Evolutionary conservation across 1,140 invertebrate genomes (phyloP), one percentile per base, ranked within the genome.

Genomic region (Bombus huntii): DNA sequence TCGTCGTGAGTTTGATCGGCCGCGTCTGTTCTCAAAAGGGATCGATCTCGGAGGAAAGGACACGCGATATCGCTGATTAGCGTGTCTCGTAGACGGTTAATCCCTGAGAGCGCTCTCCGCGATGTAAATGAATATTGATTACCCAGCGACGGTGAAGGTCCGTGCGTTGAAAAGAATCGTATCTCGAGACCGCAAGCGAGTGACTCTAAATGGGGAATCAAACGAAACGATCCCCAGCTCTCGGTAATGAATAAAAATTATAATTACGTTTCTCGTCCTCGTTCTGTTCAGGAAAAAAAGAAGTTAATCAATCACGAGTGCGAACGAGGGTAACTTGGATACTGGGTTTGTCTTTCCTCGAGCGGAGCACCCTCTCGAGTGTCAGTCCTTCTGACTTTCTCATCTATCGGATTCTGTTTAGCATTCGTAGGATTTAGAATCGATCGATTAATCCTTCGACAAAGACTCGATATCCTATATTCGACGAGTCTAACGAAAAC

Each of bases 171-270:
- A 89, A 94, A 95, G 93, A 95, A 95, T 95, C 94, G 92, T 95
- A 95, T 95, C 94, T 95, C 88, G 81, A 92, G 92, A 93, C 94
- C 94, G 91, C 94, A 95, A 95, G 94, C 93, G 92, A 93, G 88
- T 91, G 92, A 87, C 90, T 92, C 88, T 91, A 93, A 95, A 94
- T 94, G 92, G 89, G 89, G 90, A 94, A 95, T 94, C 93, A 93
- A 93, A 93, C 87, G 80, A 75, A 91, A 87, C 84, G 85, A 92
- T 89, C 89, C 92, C 25, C n/a, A 8, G 28, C 39, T 71, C 89
- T 89, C 82, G 53, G 81, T 95, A 95, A 95, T 95, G 95, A 95
- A 95, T 95, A 95, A 95, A 95, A 94, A 95, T 95, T 95, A 95
- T 95, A 95, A 95, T 95, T 95, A 94, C 94, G 92, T 94, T 95